Percentiles rank a stretch among this genome's conserved stretches.
These are phyloP conservation scores for Diachrysia chrysitis DNA, from an alignment of 2,888 invertebrate genomes.

Conservation along the genomic window DNA sequence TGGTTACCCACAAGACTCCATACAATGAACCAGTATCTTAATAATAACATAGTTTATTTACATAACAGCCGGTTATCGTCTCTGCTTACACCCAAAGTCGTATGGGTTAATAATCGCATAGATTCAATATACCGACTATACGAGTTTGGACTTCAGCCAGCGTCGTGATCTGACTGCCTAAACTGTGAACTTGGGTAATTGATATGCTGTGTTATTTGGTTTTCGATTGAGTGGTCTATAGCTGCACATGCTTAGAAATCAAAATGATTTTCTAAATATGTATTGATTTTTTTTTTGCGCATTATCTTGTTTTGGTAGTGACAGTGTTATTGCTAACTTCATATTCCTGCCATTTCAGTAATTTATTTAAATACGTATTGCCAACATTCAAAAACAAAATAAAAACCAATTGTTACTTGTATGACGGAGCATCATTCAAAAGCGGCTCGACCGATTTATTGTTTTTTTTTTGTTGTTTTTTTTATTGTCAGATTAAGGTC, in stretches of 20 bases:
- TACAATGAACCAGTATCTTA: neutral
- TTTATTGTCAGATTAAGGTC: too few species aligned
- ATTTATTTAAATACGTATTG: too few species aligned
- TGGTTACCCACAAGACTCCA: neutral
- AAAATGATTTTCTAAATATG: neutral
- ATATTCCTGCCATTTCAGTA: too few species aligned
- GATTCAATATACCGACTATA: constrained; percentile 67
- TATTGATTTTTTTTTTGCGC: neutral
- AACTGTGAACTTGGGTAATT: constrained; percentile 25
- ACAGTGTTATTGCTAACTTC: too few species aligned
- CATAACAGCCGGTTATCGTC: constrained; percentile 46
- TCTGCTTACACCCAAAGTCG: constrained; percentile 31
- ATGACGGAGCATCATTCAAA: too few species aligned
- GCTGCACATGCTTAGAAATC: neutral
- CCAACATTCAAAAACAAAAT: too few species aligned
- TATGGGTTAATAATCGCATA: constrained; percentile 70
- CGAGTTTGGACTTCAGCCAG: constrained; percentile 54
- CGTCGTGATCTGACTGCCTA: constrained; percentile 46
- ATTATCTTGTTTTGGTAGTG: too few species aligned
- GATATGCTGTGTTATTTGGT: neutral
- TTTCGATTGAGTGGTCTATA: neutral
- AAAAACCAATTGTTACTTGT: too few species aligned
- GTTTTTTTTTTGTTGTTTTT: too few species aligned
- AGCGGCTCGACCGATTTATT: too few species aligned
- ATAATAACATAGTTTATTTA: constrained; percentile 28